phyloP scores from a whole-genome alignment of 2,888 invertebrate genomes.

The Sarcophaga carnaria region DNA sequence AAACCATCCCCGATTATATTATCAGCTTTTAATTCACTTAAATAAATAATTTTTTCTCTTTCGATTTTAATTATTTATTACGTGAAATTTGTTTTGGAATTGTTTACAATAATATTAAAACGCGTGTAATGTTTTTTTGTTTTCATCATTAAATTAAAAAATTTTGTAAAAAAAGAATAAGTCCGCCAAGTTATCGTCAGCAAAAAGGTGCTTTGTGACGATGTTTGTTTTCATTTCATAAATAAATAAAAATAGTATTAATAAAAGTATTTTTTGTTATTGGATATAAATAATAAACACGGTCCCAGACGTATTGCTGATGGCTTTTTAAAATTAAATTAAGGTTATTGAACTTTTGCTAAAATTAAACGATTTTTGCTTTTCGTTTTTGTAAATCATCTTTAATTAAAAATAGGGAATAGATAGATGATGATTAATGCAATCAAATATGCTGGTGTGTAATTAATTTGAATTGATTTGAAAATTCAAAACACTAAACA shows the following conservation, averaged over 20 bases:
- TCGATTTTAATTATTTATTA: neutral
- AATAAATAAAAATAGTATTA: neutral
- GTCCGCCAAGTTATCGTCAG: neutral
- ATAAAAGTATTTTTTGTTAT: neutral
- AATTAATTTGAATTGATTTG: neutral
- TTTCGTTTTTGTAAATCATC: neutral
- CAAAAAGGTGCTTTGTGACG: conserved; percentile 1
- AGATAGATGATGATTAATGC: neutral
- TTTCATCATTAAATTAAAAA: neutral
- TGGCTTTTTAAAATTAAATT: conserved; percentile 8
- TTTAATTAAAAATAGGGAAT: conserved; percentile 19
- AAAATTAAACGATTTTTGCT: neutral
- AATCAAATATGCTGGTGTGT: neutral
- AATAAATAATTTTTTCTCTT: neutral
- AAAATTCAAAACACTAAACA: neutral
- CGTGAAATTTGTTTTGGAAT: neutral
- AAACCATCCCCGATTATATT: too few relatives aligned
- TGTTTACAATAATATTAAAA: neutral
- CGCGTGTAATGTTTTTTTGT: conserved; percentile 4
- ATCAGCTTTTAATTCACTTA: too few relatives aligned
- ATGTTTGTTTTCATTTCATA: neutral
- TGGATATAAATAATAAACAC: too few relatives aligned
- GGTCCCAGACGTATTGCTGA: neutral
- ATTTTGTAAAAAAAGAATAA: neutral
- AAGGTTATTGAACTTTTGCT: conserved; percentile 13